Evolutionary conservation across 2,888 invertebrate species (phyloP).

Genomic region (Drosophila niveifrons): DNA sequence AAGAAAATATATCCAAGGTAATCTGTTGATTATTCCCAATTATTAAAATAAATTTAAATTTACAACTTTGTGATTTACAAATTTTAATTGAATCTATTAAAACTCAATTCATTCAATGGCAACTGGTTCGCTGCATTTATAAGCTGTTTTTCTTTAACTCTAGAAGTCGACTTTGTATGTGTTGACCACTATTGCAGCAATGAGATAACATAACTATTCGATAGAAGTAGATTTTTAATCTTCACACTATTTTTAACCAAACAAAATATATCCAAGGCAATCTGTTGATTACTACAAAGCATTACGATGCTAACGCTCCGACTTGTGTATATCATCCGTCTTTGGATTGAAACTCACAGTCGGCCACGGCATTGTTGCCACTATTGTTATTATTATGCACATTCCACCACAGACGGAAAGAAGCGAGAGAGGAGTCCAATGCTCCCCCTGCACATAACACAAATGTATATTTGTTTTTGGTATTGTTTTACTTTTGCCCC

Average conservation of each 20-base stretch:
- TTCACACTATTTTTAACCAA: too few relatives aligned
- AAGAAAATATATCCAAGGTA: neutral
- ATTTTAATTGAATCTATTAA: too few relatives aligned
- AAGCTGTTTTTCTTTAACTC: too few relatives aligned
- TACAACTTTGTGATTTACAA: too few relatives aligned
- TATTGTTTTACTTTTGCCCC: constrained; percentile 68
- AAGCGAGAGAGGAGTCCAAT: neutral
- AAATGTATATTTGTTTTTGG: constrained; percentile 48
- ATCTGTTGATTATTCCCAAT: neutral
- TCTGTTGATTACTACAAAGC: neutral
- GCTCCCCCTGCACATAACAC: constrained; percentile 16
- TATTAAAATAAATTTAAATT: too few relatives aligned
- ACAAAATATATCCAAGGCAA: neutral
- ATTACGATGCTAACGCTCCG: neutral
- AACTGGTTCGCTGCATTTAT: too few relatives aligned
- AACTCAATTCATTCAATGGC: too few relatives aligned
- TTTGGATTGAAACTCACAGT: constrained; percentile 8
- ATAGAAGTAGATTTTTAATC: too few relatives aligned
- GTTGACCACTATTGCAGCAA: too few relatives aligned
- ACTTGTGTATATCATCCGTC: constrained; percentile 5
- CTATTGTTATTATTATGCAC: constrained; percentile 25
- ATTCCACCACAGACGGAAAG: constrained; percentile 1
- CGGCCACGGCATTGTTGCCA: constrained; percentile 9
- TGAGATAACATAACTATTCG: too few relatives aligned
- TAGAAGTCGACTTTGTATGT: too few relatives aligned